Percentiles rank a stretch among this genome's conserved stretches.
Evolutionary conservation across 2,888 invertebrate genomes (phyloP).

Genomic region (Hoplodrina ambigua): DNA sequence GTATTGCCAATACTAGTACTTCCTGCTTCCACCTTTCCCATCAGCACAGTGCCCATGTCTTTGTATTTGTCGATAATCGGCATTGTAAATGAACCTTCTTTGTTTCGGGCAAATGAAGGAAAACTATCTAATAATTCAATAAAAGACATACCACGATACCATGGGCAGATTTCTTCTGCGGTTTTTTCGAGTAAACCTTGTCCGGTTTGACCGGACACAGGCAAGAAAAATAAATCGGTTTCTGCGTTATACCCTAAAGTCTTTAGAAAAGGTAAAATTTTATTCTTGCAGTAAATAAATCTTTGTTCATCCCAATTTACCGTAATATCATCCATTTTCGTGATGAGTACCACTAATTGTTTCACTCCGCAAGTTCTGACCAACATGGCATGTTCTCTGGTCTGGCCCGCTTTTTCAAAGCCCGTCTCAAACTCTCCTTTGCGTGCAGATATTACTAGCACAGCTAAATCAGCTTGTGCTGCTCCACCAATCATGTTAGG

Average conservation of each 20-base stretch:
- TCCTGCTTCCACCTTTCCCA: constrained; percentile 29
- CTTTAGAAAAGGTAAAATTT: neutral
- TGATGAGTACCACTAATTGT: constrained; percentile 4
- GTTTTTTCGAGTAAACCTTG: constrained; percentile 9
- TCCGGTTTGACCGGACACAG: constrained; percentile 31
- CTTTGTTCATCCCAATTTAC: constrained; percentile 11
- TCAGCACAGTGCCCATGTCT: constrained; percentile 27
- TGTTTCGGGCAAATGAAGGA: neutral
- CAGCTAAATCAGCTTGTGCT: constrained; percentile 98
- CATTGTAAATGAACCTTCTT: constrained; percentile 9
- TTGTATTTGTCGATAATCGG: constrained; percentile 21
- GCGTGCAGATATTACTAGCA: constrained; percentile 99
- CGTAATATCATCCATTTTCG: constrained; percentile 30
- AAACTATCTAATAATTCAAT: constrained; percentile 8
- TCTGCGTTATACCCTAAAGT: neutral
- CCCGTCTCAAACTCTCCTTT: constrained; percentile 99
- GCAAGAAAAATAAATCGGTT: constrained; percentile 9
- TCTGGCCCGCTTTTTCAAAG: constrained; percentile 99
- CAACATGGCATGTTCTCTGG: constrained; percentile 96
- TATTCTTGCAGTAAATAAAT: constrained; percentile 4
- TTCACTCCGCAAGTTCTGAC: constrained; percentile 16
- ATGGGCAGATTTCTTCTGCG: constrained; percentile 7
- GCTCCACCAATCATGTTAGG: constrained; percentile 99
- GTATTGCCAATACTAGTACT: neutral
- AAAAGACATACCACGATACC: constrained; percentile 19